A percentile compares a stretch with the other conserved stretches of the same genome.
phyloP scores from a whole-genome alignment of 2,888 invertebrate genomes.

The Ptychoptera albimana region DNA sequence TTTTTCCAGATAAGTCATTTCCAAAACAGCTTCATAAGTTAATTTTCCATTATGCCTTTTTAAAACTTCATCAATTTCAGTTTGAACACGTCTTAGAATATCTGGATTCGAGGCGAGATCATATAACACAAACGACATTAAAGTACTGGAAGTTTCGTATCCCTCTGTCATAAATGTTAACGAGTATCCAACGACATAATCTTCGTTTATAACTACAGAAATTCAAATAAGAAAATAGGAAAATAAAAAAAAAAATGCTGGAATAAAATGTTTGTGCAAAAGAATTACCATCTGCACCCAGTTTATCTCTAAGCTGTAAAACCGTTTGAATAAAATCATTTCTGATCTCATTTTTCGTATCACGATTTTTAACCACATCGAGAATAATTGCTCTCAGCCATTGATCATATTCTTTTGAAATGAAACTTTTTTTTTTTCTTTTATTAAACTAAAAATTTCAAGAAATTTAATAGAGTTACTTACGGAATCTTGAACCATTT shows the following conservation, averaged over 20 bases:
- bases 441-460: not conserved
- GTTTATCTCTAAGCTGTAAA: not conserved
- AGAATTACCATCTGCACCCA: too few species aligned
- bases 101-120: constrained; percentile 30
- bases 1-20: constrained; percentile 28
- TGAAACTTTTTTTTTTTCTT: not conserved
- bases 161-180: constrained; percentile 20
- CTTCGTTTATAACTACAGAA: too few species aligned
- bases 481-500: not conserved
- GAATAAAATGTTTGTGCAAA: too few species aligned
- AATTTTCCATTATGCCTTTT: constrained; percentile 20
- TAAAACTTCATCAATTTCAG: constrained; percentile 24
- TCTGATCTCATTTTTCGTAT: not conserved
- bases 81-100: constrained; percentile 24
- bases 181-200: not conserved
- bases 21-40: constrained; percentile 24
- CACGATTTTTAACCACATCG: not conserved
- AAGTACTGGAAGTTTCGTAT: constrained; percentile 30
- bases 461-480: not conserved
- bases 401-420: not conserved
- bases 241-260: too few species aligned
- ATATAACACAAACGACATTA: constrained; percentile 28
- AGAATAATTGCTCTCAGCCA: not conserved
- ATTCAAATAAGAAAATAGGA: too few species aligned
- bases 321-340: not conserved